Evolutionary conservation across 2,888 invertebrate species (phyloP).

Genomic region (Pollenia griseotomentosa): DNA sequence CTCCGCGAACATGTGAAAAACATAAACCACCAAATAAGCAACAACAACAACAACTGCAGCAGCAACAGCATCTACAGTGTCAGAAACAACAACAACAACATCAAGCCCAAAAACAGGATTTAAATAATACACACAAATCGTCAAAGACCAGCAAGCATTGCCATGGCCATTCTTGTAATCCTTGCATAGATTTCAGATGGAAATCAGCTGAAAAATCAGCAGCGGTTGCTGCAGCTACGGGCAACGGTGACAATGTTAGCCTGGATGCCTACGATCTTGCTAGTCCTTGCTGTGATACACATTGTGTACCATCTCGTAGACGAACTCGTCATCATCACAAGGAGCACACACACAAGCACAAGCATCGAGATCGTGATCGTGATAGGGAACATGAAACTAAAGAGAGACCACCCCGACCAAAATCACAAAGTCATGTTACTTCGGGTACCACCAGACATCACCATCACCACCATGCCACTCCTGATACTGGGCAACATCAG

Average conservation of each 20-base stretch:
- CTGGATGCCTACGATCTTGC: slow-evolving; percentile 94
- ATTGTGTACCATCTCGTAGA: slow-evolving; percentile 90
- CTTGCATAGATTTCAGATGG: slow-evolving; percentile 87
- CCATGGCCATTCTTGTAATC: slow-evolving; percentile 88
- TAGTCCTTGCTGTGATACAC: slow-evolving; percentile 93
- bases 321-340: slow-evolving; percentile 86
- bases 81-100: slow-evolving; percentile 73
- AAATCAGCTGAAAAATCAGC: slow-evolving; percentile 82
- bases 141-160: slow-evolving; percentile 82
- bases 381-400: slow-evolving; percentile 77
- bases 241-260: slow-evolving; percentile 89
- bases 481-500: slow-evolving; percentile 69
- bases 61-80: slow-evolving; percentile 60
- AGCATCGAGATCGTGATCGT: slow-evolving; percentile 86
- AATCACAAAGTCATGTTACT: slow-evolving; percentile 80
- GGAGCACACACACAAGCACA: slow-evolving; percentile 87
- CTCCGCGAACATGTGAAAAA: slow-evolving; percentile 82
- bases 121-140: slow-evolving; percentile 74
- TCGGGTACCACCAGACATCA: slow-evolving; percentile 77
- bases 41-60: slow-evolving; percentile 64
- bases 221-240: slow-evolving; percentile 61
- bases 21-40: slow-evolving; percentile 80
- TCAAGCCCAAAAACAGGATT: slow-evolving; percentile 60
- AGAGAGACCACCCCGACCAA: slow-evolving; percentile 80
- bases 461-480: slow-evolving; percentile 76